phyloP scores from a whole-genome alignment of 2,113 vertebrate genomes.

The Mormyrus lacerda region DNA sequence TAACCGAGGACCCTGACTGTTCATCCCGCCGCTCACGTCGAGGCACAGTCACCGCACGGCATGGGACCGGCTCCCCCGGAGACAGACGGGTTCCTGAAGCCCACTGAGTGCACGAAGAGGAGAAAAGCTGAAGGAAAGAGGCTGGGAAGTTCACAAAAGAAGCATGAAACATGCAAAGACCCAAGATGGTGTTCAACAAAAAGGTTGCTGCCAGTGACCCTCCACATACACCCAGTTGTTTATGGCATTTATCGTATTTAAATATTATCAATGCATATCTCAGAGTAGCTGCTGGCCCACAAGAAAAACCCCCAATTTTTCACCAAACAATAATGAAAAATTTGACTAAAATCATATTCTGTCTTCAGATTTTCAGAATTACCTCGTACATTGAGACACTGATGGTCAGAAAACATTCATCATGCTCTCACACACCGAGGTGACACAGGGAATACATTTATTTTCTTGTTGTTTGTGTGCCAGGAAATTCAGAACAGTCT shows the following conservation, averaged over 20 bases:
- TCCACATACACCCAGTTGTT: background rate
- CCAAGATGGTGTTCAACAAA: background rate
- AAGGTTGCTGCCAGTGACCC: background rate
- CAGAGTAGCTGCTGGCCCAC: background rate
- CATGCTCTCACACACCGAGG: background rate
- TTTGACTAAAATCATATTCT: background rate
- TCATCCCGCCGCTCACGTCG: conserved; percentile 27
- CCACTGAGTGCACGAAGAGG: background rate
- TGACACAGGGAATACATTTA: background rate
- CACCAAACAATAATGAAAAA: background rate
- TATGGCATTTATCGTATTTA: background rate
- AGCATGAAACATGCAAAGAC: background rate
- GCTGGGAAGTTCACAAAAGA: background rate
- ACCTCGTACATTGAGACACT: background rate
- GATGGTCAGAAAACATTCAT: background rate
- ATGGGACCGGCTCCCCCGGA: conserved; percentile 21
- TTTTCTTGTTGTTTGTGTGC: background rate
- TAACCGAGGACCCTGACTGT: conserved; percentile 42
- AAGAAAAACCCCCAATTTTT: background rate
- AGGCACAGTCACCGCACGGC: conserved; percentile 20
- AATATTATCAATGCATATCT: background rate
- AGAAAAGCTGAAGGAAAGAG: background rate
- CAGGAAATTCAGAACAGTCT: background rate
- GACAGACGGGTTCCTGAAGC: background rate
- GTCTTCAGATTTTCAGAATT: background rate